Base-by-base conservation (phyloP, 2,113 vertebrate species). In the Chinchilla lanigera region DNA sequence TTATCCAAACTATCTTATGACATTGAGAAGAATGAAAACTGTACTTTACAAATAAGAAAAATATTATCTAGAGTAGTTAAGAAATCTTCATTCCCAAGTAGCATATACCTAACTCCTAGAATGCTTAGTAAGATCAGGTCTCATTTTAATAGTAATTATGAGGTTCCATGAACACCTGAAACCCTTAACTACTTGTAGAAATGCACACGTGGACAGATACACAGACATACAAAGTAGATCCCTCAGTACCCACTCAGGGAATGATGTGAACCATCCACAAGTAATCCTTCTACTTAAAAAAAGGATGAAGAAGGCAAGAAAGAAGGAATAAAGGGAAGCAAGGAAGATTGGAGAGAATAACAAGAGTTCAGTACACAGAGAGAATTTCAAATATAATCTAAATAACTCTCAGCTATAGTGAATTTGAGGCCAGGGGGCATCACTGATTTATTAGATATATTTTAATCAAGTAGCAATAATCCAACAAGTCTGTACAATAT, bases 391-490 rank as follows among this genome's bases (percentile, higher is more conserved):
- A 28, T 28, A n/a, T 90, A 12, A 12, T 11, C 44, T 50, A 86
- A 60, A 50, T 47, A 69, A 90, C 50, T 86, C 5, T 61, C 44
- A 93, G 12, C 17, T 41, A 83, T 7, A 80, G 58, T 65, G 16
- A 83, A 41, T 47, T 3, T 4, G 24, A 69, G 16, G 2, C 28
- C 17, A 82, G 28, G 60, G 50, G 89, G 8, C 30, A 7, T 22
- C 61, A 91, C 0, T 90, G 41, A 83, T 75, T 87, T 78, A 71
- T 90, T 44, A 83, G 22, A 90, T 0, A 3, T 75, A 5, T 44
- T 92, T 96, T 58, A 86, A 86, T 69, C 30, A 87, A 87, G 14
- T 47, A 82, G 71, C 84, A 52, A 60, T 90, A 97, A 89, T 41
- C 17, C 41, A 90, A 65, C 4, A 91, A 60, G 2, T 65, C 30